phyloP scores from a whole-genome alignment of 2,113 vertebrate genomes.

The Atrichornis clamosus region DNA sequence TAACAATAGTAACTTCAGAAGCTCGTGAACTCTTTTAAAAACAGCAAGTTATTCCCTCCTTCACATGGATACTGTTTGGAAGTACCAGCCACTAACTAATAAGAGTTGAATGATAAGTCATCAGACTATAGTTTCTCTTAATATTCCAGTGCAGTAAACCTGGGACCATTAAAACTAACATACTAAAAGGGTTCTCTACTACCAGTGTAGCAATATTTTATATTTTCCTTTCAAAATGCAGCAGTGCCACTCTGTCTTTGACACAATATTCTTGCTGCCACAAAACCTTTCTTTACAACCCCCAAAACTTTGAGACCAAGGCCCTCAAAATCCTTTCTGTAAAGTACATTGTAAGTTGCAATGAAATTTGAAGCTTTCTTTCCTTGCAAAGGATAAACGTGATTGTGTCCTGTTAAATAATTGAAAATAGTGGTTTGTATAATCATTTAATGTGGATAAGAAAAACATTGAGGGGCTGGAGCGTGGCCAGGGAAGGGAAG shows the following conservation, averaged over 20 bases:
- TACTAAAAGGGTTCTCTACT: not conserved
- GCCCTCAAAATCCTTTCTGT: not conserved
- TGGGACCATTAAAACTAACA: not conserved
- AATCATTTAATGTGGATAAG: not conserved
- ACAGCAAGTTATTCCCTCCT: not conserved
- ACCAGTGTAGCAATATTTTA: not conserved
- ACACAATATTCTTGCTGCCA: not conserved
- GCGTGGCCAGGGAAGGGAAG: no score
- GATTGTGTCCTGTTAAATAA: not conserved
- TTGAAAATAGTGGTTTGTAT: not conserved
- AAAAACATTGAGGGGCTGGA: not conserved
- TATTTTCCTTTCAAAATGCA: not conserved
- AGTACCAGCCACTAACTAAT: not conserved
- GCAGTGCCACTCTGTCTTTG: not conserved
- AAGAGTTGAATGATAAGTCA: not conserved
- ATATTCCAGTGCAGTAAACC: not conserved
- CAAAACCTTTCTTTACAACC: not conserved
- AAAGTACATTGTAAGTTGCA: not conserved
- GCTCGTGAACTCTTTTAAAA: slow-evolving; percentile 17
- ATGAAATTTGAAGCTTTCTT: not conserved
- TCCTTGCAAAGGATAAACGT: not conserved
- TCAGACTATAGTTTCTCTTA: not conserved
- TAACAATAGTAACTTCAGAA: slow-evolving; percentile 2
- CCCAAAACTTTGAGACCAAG: not conserved
- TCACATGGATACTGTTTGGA: not conserved